Evolutionary conservation across 2,113 vertebrate species (phyloP).

Genomic region (Crypturellus undulatus): DNA sequence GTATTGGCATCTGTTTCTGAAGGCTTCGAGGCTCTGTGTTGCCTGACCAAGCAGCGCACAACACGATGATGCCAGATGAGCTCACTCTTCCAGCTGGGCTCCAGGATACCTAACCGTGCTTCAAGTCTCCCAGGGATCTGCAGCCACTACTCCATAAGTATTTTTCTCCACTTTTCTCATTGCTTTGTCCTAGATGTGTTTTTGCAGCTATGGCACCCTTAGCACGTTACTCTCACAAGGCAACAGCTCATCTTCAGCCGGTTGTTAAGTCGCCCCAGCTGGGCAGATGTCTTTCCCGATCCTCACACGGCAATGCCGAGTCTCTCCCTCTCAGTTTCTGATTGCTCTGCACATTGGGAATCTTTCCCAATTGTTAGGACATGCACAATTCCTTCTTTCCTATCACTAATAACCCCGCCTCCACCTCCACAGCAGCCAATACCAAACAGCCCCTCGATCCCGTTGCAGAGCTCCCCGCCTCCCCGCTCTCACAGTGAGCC

Average conservation of each 20-base stretch:
- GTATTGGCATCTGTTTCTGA: background rate
- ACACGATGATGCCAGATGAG: background rate
- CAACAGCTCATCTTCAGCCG: background rate
- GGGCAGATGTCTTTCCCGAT: background rate
- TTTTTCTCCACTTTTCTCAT: background rate
- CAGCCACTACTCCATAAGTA: background rate
- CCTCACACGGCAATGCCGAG: background rate
- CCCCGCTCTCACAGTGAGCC: background rate
- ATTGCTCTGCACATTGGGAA: background rate
- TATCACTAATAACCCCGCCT: background rate
- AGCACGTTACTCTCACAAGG: background rate
- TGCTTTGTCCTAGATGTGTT: background rate
- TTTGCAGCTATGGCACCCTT: rapidly evolving
- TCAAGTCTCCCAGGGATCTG: background rate
- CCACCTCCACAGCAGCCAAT: background rate
- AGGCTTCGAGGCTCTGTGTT: background rate
- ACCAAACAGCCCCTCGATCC: background rate
- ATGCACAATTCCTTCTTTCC: background rate
- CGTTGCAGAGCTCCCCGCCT: background rate
- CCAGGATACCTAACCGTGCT: background rate
- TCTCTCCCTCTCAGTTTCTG: background rate
- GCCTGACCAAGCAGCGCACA: background rate
- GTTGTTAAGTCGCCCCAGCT: background rate
- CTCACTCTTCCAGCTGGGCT: background rate
- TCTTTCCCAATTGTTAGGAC: background rate